Evolutionary conservation across 2,113 vertebrate species (phyloP).

Genomic region (Tychaedon coryphoeus): DNA sequence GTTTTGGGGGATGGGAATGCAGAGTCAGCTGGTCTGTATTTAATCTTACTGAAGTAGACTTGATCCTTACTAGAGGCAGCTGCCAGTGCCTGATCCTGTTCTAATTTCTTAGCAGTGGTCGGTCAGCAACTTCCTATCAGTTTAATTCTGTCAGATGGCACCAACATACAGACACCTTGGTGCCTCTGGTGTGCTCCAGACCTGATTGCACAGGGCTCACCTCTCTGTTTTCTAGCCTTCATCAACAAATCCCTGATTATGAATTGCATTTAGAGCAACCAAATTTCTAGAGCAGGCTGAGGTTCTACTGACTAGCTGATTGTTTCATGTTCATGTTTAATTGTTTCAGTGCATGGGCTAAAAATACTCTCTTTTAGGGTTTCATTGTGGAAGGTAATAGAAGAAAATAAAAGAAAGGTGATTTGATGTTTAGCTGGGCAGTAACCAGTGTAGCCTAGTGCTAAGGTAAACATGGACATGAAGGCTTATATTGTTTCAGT

Average conservation of each 20-base stretch:
- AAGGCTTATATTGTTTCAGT: constrained; percentile 9
- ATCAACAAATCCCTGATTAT: not conserved
- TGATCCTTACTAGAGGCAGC: constrained; percentile 47
- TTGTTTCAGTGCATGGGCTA: not conserved
- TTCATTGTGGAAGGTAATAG: not conserved
- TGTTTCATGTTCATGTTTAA: not conserved
- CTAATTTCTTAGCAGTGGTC: not conserved
- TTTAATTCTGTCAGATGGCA: not conserved
- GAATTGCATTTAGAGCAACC: not conserved
- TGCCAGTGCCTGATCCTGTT: constrained; percentile 14
- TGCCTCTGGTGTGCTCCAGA: not conserved
- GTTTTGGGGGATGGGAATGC: constrained; percentile 32
- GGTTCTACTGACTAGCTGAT: not conserved
- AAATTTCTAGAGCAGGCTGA: not conserved
- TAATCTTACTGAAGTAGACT: constrained; percentile 38
- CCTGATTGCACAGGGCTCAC: rapidly evolving
- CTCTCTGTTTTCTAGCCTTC: not conserved
- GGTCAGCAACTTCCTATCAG: not conserved
- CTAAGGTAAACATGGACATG: not conserved
- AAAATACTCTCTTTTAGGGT: not conserved
- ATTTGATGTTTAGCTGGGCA: not conserved
- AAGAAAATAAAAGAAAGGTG: not conserved
- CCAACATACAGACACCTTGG: not conserved
- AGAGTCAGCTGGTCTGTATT: constrained; percentile 49
- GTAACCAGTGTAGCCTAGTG: not conserved